Base-by-base conservation (phyloP, 2,797 vertebrate species). In the Syngnathus acus region DNA sequence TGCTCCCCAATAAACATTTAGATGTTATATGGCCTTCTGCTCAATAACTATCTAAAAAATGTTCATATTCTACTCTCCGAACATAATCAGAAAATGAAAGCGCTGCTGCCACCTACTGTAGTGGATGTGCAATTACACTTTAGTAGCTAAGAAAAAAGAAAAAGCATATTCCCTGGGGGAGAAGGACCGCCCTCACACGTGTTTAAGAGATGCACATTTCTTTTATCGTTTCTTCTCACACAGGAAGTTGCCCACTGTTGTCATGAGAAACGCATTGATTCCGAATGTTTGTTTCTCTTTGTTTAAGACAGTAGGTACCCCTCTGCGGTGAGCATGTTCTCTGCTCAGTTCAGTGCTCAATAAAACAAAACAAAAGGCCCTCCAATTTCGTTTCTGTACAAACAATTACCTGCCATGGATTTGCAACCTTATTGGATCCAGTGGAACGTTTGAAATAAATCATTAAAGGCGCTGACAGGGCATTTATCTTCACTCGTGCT, bases 391-490 rank as follows among this genome's bases (percentile, higher is more conserved):
- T 37, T 58, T 82, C 81, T 85, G 79, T 84, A 75, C 75, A 85
- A 86, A 88, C 87, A 90, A 90, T 88, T 87, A 90, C 83, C 87
- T 89, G 80, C 82, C 85, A 85, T 84, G 80, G 83, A 86, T 83
- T 54, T 40, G 19, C 13, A 65, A 54, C 26, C 47, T 40, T 23
- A 40, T 23, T 51, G 64, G 48, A 51, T 65, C 32, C 50, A 40
- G 48, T 82, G 86, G 84, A 87, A 88, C 87, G 89, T 90, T 88
- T 87, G 86, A 90, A 88, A 90, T 90, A 87, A 90, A 90, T 90
- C 89, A 89, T 89, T 89, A 86, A 86, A 88, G 82, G 75, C 75
- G 82, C 85, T 90, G 91, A 89, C 88, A 89, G 84, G 84, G 84
- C 88, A 90, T 92, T 91, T 89, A 91, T 92, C 89, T 91, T 90